These are phyloP conservation scores for Zaprionus lachaisei DNA, from an alignment of 1,140 invertebrate species.

Conservation along the genomic window DNA sequence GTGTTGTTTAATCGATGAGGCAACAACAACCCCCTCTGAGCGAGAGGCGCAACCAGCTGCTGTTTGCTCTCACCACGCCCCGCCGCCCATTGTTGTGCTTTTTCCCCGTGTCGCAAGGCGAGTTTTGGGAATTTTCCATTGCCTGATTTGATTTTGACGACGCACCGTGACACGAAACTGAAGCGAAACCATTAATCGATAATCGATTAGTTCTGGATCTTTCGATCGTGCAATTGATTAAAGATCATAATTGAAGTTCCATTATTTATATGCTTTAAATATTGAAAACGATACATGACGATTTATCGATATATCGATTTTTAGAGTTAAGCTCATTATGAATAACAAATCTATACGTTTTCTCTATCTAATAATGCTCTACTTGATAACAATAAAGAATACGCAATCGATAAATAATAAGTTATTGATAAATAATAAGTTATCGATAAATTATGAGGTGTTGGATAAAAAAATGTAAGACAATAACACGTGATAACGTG, in stretches of 20 bases:
- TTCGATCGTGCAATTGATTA: neutral
- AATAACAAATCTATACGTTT: too few species aligned
- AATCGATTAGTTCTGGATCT: constrained; percentile 1
- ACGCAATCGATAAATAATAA: too few species aligned
- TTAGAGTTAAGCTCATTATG: too few species aligned
- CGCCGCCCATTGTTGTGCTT: neutral
- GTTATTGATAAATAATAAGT: too few species aligned
- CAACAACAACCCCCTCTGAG: constrained; percentile 34
- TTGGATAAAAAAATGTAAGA: too few species aligned
- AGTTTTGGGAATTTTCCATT: constrained; percentile 72
- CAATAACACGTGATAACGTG: too few species aligned
- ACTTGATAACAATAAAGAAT: neutral
- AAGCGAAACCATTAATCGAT: neutral
- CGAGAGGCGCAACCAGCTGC: constrained; percentile 1
- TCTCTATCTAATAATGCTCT: too few species aligned
- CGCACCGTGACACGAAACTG: neutral
- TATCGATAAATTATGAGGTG: neutral
- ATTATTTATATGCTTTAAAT: neutral
- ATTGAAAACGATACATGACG: neutral
- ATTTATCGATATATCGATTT: too few species aligned
- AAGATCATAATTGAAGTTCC: neutral
- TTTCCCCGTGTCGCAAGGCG: neutral
- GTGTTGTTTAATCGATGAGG: constrained; percentile 73
- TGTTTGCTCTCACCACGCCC: constrained; percentile 7
- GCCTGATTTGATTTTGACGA: constrained; percentile 40